Base-by-base conservation (phyloP, 2,888 invertebrate genomes). In the Tenthredo mesomela region DNA sequence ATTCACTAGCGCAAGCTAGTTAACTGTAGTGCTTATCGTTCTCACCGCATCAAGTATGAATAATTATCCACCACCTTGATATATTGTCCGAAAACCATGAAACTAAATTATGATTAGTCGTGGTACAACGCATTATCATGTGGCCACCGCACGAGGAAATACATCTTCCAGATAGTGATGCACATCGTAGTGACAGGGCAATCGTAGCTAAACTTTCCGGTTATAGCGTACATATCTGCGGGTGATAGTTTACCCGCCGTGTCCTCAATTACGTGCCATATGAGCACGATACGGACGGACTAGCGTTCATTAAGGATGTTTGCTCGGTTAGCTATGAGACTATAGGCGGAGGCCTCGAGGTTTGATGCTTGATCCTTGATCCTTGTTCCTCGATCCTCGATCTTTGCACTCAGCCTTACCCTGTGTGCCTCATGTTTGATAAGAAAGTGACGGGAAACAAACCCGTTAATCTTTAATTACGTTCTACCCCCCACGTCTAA, bases 211-310 rank as follows among this genome's bases (percentile, higher is more conserved):
- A 29, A 77, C 77, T 54, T 7, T 77, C 50, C 25, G 77, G 47
- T 77, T 33, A 50, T 25, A 29, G 29, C 18, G 77, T 77, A 77
- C 54, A n/a, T 54, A 47, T 21, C 21, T 21, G 21, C 47, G n/a
- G 78, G 78, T 78, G 25, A 61, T 40, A 61, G 37, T 80, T 61
- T 21, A 80, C 61, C 61, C 15, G 29, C 61, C 40, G 58, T 61
- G 80, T 80, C 80, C 80, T 43, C 61, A 80, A 58, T 80, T 61
- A 58, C 40, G 61, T 80, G 80, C 80, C 40, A 80, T 61, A 80
- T 80, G 40, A 61, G 37, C 40, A 25, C 61, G 61, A 37, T 80
- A 37, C 40, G 80, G 37, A 40, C 25, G n/a, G 58, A 9, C 61
- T 25, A 61, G 25, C 61, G 58, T 80, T 61, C 40, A 80, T 80